Conservation (phyloP, 2,113 vertebrate species). For the Tor tambroides region DNA sequence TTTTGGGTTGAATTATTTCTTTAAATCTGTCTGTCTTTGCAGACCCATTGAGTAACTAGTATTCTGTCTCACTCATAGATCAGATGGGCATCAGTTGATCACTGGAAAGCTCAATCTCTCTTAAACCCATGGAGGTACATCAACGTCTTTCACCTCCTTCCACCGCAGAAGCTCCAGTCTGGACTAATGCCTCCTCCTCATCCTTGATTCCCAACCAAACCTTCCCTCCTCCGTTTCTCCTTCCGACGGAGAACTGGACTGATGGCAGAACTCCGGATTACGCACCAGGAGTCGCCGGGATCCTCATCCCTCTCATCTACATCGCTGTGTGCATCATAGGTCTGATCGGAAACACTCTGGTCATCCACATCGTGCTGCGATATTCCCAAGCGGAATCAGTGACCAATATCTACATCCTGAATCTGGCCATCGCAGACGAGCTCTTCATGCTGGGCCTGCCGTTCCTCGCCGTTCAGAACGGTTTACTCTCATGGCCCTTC, state of each 20-base stretch:
- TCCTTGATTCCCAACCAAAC: not conserved
- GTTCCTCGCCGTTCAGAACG: constrained; percentile 91
- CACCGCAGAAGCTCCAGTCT: not conserved
- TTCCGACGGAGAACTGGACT: not conserved
- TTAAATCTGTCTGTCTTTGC: not conserved
- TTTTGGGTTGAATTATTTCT: not conserved
- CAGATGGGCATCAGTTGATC: constrained; percentile 1
- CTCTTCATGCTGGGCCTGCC: constrained; percentile 96
- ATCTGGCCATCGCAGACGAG: constrained; percentile 92
- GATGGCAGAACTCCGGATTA: not conserved
- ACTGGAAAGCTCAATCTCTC: not conserved
- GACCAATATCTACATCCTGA: constrained; percentile 94
- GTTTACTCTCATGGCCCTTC: constrained; percentile 93
- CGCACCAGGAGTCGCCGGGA: constrained; percentile 74
- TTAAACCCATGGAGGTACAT: not conserved
- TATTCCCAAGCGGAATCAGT: constrained; percentile 87
- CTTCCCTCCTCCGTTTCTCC: not conserved
- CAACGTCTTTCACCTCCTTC: not conserved
- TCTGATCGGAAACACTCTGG: constrained; percentile 89
- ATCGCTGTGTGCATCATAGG: constrained; percentile 88
- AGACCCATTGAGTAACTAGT: not conserved
- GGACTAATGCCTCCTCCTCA: not conserved
- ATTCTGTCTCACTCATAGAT: not conserved
- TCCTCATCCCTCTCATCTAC: constrained; percentile 92
- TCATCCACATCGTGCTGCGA: constrained; percentile 89